Percentiles rank a stretch among this genome's conserved stretches.
phyloP scores from a whole-genome alignment of 1,140 invertebrate species.

The Oreohelix idahoensis region DNA sequence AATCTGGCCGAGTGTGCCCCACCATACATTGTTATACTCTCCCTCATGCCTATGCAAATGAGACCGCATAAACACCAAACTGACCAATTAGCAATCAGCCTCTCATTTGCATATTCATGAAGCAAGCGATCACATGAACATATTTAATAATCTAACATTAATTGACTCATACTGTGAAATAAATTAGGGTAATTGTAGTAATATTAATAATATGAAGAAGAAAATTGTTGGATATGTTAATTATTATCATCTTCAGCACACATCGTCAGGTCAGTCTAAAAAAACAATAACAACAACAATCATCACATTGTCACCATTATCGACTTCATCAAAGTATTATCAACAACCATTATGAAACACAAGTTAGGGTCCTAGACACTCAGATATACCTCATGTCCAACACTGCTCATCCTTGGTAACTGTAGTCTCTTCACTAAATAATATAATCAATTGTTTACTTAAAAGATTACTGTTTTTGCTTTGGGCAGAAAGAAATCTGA shows the following conservation, averaged over 20 bases:
- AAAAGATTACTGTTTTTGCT: too few species aligned
- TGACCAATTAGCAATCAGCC: background rate
- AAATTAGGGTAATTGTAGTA: conserved; percentile 23
- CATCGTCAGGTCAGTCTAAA: background rate
- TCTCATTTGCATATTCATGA: conserved; percentile 23
- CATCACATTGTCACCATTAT: background rate
- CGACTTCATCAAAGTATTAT: background rate
- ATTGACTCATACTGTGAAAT: conserved; percentile 24
- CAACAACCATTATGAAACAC: too few species aligned
- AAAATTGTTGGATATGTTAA: conserved; percentile 20
- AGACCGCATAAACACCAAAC: conserved; percentile 3
- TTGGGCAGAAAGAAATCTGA: too few species aligned
- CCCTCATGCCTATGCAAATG: conserved; percentile 26
- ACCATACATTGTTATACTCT: conserved; percentile 23
- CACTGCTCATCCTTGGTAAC: too few species aligned
- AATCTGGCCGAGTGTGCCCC: conserved; percentile 19
- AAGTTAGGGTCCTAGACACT: too few species aligned
- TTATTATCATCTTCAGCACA: background rate
- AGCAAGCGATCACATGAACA: conserved; percentile 17
- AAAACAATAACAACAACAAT: background rate
- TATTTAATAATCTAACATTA: conserved; percentile 29
- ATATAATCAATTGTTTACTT: too few species aligned
- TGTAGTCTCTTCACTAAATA: too few species aligned
- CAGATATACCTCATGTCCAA: too few species aligned
- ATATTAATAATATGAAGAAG: background rate